Evolutionary conservation across 2,113 vertebrate species (phyloP).

Genomic region (Phycodurus eques): DNA sequence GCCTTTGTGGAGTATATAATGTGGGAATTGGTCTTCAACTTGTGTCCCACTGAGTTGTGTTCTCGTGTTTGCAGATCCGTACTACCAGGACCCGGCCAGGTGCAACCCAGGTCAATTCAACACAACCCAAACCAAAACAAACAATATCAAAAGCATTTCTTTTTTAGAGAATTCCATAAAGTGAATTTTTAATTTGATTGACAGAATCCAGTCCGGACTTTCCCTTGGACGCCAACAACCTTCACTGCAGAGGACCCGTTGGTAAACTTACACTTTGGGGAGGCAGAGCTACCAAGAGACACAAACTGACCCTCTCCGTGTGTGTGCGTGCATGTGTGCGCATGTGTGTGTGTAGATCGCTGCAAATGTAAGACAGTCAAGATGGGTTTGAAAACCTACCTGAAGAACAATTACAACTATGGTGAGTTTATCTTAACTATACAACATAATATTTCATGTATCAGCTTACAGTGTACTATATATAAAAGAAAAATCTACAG

Average conservation of each 20-base stretch:
- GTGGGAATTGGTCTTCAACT: background rate
- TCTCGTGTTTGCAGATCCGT: conserved; percentile 60
- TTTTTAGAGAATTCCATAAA: background rate
- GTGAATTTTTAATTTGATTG: background rate
- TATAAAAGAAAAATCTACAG: background rate
- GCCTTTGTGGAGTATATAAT: too few species aligned
- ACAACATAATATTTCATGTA: too few species aligned
- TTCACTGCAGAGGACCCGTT: conserved; percentile 81
- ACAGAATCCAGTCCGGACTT: conserved; percentile 81
- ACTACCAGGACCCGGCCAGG: conserved; percentile 66
- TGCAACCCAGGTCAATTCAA: conserved; percentile 69
- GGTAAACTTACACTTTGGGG: conserved; percentile 61
- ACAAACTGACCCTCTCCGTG: background rate
- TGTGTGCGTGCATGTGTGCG: background rate
- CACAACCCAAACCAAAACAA: too few species aligned
- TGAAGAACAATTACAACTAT: conserved; percentile 95
- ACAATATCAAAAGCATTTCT: too few species aligned
- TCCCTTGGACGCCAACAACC: conserved; percentile 86
- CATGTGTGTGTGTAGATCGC: conserved; percentile 70
- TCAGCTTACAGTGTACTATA: too few species aligned
- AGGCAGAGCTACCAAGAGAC: background rate
- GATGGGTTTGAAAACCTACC: conserved; percentile 83
- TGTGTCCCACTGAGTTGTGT: background rate
- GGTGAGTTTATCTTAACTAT: conserved; percentile 73
- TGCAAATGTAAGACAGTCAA: conserved; percentile 87